Percentiles rank a stretch among this genome's conserved stretches.
Conservation (phyloP, 64 coral and sea anemone species). For the Montipora capricornis region DNA sequence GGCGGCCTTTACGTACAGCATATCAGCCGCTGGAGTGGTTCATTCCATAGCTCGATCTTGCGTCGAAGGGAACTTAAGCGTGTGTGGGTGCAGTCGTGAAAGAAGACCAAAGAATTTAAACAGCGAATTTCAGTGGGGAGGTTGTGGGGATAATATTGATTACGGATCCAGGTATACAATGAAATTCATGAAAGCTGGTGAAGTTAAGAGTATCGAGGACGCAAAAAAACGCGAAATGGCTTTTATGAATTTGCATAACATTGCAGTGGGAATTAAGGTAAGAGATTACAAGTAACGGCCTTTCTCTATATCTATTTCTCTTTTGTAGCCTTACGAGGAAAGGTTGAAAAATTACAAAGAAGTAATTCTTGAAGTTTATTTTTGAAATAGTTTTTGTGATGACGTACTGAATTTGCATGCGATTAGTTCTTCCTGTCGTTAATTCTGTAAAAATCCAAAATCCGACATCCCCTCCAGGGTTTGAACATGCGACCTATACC, state of each 20-base stretch:
- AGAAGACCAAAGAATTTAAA: conserved; percentile 6
- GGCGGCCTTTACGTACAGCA: conserved; percentile 80
- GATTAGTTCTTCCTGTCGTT: too few relatives aligned
- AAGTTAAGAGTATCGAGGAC: background rate
- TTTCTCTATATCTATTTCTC: too few relatives aligned
- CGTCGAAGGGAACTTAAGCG: conserved; percentile 76
- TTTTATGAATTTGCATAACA: conserved; percentile 84
- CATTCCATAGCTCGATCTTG: conserved; percentile 80
- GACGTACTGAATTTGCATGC: too few relatives aligned
- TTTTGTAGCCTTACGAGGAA: too few relatives aligned
- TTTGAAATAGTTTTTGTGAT: too few relatives aligned
- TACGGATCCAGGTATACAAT: conserved; percentile 18
- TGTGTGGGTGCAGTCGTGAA: conserved; percentile 59
- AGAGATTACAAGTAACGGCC: background rate
- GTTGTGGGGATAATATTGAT: conserved; percentile 72
- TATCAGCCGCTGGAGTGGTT: conserved; percentile 75
- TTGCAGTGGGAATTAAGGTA: conserved; percentile 85
- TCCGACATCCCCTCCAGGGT: too few relatives aligned
- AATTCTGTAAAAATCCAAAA: too few relatives aligned
- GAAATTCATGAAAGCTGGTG: conserved; percentile 66
- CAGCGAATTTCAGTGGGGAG: conserved; percentile 49
- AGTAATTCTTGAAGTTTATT: too few relatives aligned
- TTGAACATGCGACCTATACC: too few relatives aligned
- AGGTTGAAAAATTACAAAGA: too few relatives aligned
- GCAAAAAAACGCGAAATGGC: conserved; percentile 1